These are phyloP conservation scores for Junonia oenone DNA, from an alignment of 2,888 invertebrate genomes.

Conservation along the genomic window DNA sequence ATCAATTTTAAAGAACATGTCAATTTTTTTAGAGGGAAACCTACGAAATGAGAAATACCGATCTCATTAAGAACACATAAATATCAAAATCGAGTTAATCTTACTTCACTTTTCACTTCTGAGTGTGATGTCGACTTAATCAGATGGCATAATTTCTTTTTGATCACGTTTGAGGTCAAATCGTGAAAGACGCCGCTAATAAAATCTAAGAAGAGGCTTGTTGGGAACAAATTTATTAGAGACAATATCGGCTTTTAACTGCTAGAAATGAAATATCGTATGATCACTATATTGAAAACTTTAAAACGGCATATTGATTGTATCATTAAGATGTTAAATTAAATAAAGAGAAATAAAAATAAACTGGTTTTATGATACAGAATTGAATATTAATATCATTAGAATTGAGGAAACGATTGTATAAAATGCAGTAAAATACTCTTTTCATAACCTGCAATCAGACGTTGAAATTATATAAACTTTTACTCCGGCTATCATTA, in stretches of 20 bases:
- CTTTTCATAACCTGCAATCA: not conserved
- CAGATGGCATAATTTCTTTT: conserved; percentile 32
- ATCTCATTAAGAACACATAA: not conserved
- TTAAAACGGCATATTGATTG: not conserved
- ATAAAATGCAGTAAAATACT: too few relatives aligned
- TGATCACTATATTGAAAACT: conserved; percentile 43
- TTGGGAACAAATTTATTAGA: conserved; percentile 37
- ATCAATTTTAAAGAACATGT: not conserved
- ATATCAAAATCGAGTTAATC: conserved; percentile 1
- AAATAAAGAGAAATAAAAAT: too few relatives aligned
- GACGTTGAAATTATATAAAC: not conserved
- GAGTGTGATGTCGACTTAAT: conserved; percentile 24
- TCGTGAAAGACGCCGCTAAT: conserved; percentile 35
- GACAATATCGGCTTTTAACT: conserved; percentile 39
- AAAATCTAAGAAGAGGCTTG: conserved; percentile 34
- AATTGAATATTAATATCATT: conserved; percentile 10
- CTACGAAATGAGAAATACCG: not conserved
- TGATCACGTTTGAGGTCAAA: conserved; percentile 32
- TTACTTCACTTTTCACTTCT: conserved; percentile 8
- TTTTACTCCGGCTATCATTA: not conserved
- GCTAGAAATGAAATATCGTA: conserved; percentile 51
- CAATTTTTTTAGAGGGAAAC: not conserved
- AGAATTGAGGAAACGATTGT: not conserved
- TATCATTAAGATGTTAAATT: not conserved
- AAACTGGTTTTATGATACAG: too few relatives aligned